Conservation (phyloP, 1,140 invertebrate genomes). For the Zaprionus nigranus region DNA sequence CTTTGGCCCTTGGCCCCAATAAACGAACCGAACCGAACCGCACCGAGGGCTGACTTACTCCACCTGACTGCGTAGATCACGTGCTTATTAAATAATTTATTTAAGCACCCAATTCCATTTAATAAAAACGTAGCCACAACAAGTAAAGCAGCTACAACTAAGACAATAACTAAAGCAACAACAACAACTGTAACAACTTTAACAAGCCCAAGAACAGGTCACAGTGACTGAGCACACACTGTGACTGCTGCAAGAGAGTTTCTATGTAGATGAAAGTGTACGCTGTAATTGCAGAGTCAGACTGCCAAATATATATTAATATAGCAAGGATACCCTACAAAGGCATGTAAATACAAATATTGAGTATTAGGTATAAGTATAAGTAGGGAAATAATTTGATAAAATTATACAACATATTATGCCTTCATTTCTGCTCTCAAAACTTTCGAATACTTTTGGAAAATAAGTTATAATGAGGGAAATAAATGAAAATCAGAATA, state of each 20-base stretch:
- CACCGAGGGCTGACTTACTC: slow-evolving; percentile 7
- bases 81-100: slow-evolving; percentile 84
- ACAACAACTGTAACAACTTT: not conserved
- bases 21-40: slow-evolving; percentile 21
- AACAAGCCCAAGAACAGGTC: slow-evolving; percentile 11
- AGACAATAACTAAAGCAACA: slow-evolving; percentile 45
- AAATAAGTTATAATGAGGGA: no score
- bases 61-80: slow-evolving; percentile 66
- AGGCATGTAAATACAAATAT: not conserved
- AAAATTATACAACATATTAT: not conserved
- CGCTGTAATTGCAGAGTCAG: slow-evolving; percentile 55
- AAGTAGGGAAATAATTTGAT: not conserved
- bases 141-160: slow-evolving; percentile 45
- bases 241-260: slow-evolving; percentile 34
- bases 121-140: slow-evolving; percentile 73
- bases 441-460: no score
- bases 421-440: no score
- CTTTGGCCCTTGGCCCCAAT: slow-evolving; percentile 71
- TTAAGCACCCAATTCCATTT: slow-evolving; percentile 82
- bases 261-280: slow-evolving; percentile 55
- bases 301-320: slow-evolving; percentile 1
- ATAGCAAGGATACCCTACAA: slow-evolving; percentile 8
- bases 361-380: not conserved
- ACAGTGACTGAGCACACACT: slow-evolving; percentile 2
- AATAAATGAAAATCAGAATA: no score